phyloP scores from a whole-genome alignment of 2,113 vertebrate genomes.

The Pelecanoides urinatrix region DNA sequence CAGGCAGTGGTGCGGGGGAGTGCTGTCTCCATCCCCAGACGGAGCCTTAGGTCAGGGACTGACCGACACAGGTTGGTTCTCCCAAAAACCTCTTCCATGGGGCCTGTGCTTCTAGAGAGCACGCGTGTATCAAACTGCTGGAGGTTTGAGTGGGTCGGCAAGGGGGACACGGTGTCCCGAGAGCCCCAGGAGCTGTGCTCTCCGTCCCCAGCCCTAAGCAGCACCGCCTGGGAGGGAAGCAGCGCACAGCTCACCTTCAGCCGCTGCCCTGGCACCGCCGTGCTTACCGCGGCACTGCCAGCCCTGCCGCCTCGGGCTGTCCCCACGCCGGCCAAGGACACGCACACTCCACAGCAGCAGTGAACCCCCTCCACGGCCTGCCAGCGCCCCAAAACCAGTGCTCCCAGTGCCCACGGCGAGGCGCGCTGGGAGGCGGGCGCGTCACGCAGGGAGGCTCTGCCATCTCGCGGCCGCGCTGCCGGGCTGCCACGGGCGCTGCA shows the following conservation, averaged over 20 bases:
- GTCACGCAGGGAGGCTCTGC: not conserved
- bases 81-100: not conserved
- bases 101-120: not conserved
- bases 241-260: rapidly evolving
- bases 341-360: not conserved
- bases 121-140: rapidly evolving
- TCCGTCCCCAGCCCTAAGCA: not conserved
- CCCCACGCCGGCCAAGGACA: not conserved
- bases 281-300: not conserved
- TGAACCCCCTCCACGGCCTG: rapidly evolving
- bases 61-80: rapidly evolving
- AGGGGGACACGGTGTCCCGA: rapidly evolving
- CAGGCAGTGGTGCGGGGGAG: not conserved
- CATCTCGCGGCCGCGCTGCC: not conserved
- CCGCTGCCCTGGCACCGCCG: not conserved
- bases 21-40: not conserved
- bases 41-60: rapidly evolving
- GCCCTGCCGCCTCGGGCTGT: not conserved
- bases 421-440: no score
- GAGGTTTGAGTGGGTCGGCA: not conserved
- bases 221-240: not conserved
- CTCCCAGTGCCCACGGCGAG: not conserved
- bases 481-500: not conserved
- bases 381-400: not conserved
- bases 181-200: not conserved